Evolutionary conservation across 2,797 vertebrate species (phyloP).

Genomic region (Tapera naevia): DNA sequence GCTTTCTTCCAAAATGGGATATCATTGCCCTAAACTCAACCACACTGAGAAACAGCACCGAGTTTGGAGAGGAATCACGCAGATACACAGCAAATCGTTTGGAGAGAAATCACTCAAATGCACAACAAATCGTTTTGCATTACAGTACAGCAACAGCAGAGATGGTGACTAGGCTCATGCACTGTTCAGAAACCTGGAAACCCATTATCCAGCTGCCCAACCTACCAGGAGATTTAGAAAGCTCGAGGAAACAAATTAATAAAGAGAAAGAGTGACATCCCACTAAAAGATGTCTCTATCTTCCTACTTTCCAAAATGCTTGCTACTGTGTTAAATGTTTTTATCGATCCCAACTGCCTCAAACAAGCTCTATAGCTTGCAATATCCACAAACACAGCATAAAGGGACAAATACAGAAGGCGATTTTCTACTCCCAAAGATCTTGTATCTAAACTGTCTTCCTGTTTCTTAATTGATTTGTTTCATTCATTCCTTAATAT

Average conservation of each 20-base stretch:
- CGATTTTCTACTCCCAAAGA: slow-evolving; percentile 51
- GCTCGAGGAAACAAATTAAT: not conserved
- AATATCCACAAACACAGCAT: slow-evolving; percentile 21
- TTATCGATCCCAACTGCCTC: slow-evolving; percentile 46
- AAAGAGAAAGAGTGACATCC: not conserved
- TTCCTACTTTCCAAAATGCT: not conserved
- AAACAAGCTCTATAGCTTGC: slow-evolving; percentile 14
- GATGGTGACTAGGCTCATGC: accelerated
- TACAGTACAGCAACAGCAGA: not conserved
- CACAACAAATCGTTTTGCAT: accelerated
- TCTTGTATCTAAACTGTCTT: not conserved
- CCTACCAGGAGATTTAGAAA: not conserved
- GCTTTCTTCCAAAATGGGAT: not conserved
- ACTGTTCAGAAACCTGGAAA: not conserved
- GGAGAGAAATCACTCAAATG: not conserved
- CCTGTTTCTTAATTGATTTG: slow-evolving; percentile 4
- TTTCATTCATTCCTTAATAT: not conserved
- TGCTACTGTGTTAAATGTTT: slow-evolving; percentile 57
- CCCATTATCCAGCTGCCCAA: not conserved
- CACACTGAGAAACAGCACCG: not conserved
- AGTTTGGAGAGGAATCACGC: not conserved
- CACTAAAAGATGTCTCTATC: not conserved
- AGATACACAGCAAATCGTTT: accelerated
- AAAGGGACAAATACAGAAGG: slow-evolving; percentile 5
- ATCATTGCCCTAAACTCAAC: not conserved